phyloP scores from a whole-genome alignment of 2,113 vertebrate genomes.

The Donacobius atricapilla region DNA sequence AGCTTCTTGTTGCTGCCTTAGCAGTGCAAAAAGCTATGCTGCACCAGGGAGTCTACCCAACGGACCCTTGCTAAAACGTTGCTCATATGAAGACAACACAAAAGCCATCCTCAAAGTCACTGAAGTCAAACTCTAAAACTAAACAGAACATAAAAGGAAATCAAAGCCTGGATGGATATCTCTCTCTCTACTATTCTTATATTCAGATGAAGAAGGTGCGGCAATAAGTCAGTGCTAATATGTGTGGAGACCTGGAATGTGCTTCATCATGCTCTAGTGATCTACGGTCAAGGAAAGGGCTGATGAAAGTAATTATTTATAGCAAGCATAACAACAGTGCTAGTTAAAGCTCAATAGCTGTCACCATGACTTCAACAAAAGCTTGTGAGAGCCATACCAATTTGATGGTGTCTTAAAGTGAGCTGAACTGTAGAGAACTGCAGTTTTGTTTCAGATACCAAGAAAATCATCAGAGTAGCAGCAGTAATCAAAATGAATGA shows the following conservation, averaged over 20 bases:
- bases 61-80: not conserved
- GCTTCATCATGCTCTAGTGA: constrained; percentile 26
- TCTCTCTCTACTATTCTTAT: not conserved
- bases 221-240: constrained; percentile 42
- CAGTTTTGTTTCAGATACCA: not conserved
- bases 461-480: not conserved
- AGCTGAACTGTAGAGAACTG: not conserved
- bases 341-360: constrained; percentile 19
- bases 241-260: constrained; percentile 10
- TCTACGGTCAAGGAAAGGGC: not conserved
- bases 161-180: not conserved
- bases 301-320: constrained; percentile 50
- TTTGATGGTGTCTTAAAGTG: not conserved
- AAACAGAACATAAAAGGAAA: not conserved
- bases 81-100: not conserved
- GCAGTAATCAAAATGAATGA: constrained; percentile 26
- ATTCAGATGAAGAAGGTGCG: constrained; percentile 1
- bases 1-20: not conserved
- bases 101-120: constrained; percentile 9
- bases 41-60: not conserved
- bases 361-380: not conserved
- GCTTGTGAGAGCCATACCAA: not conserved
- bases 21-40: constrained; percentile 23
- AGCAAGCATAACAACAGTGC: constrained; percentile 27
- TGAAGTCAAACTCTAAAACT: constrained; percentile 7